A percentile compares a stretch with the other conserved stretches of the same genome.
phyloP scores from a whole-genome alignment of 2,113 vertebrate species.

The Cynocephalus volans region DNA sequence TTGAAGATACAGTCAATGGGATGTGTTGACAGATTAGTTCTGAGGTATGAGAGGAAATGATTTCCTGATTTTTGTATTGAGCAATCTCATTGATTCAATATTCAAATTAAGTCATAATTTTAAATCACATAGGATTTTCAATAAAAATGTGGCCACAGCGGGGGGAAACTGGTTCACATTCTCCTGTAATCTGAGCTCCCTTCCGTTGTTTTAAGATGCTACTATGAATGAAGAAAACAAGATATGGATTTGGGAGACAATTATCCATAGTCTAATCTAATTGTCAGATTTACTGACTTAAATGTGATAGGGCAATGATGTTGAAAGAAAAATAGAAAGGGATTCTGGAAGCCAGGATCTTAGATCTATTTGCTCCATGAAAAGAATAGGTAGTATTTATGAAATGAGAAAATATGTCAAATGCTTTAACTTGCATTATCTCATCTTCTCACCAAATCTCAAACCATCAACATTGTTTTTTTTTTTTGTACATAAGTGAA shows the following conservation, averaged over 20 bases:
- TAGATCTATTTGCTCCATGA: not conserved
- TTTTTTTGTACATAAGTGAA: not conserved
- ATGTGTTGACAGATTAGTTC: not conserved
- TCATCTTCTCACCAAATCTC: not conserved
- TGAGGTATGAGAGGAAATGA: not conserved
- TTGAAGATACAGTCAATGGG: not conserved
- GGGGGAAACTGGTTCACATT: accelerated
- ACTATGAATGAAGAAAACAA: not conserved
- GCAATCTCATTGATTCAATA: not conserved
- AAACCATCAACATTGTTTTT: not conserved
- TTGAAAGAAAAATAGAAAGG: not conserved
- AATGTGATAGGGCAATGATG: not conserved
- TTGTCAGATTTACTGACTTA: slow-evolving; percentile 10
- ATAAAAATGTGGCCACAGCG: not conserved
- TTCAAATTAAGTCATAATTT: not conserved
- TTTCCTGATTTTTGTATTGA: not conserved
- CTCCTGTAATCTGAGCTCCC: not conserved
- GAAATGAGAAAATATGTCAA: not conserved
- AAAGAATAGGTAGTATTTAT: not conserved
- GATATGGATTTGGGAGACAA: not conserved
- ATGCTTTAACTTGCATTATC: not conserved
- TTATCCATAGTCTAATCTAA: not conserved
- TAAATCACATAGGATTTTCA: not conserved
- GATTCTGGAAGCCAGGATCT: not conserved
- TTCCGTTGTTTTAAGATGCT: not conserved